Evolutionary conservation across 2,888 invertebrate genomes (phyloP), one percentile per base, ranked within the genome.

Genomic region (Campaea margaritaria): DNA sequence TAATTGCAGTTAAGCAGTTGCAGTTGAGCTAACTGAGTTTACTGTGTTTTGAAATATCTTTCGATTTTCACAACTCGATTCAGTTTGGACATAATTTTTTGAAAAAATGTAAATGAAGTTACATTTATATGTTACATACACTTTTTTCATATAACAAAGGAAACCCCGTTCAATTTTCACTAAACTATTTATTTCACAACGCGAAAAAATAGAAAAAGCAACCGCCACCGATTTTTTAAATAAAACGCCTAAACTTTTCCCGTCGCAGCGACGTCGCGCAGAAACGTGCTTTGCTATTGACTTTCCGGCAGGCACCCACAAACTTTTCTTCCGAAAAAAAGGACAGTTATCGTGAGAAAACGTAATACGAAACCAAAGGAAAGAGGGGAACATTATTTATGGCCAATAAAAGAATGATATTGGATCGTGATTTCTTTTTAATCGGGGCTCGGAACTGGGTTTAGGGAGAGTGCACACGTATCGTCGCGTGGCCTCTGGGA

Each of bases 341-440:
- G 13, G 15, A 27, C 3, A 28, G 15, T 31, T 31, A 31, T 51
- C 60, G 60, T 61, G 60, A 42, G 43, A 56, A 61, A 52, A 13
- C 13, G 60, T 43, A 55, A 61, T 61, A 47, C 34, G 43, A 61
- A 38, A 55, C 50, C 46, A 60, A 31, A 50, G 16, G 14, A 42
- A 34, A 50, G 51, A 21, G 55, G 59, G 59, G 49, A 48, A 36
- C 36, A 59, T 59, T 50, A 49, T 59, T 59, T 59, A 59, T 59
- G 49, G 27, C 39, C 41, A 43, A 53, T 54, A 60, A 54, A 60
- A 60, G 31, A 31, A 46, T 28, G 41, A 15, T 51, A 60, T 55
- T 46, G 45, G 46, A 15, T 46, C 28, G 27, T 55, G 50, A 46
- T 54, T 55, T 50, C 45, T 51, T 49, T 59, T 46, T 47, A 50